These are phyloP conservation scores for Limosa lapponica DNA, from an alignment of 2,797 vertebrate species.

Conservation along the genomic window DNA sequence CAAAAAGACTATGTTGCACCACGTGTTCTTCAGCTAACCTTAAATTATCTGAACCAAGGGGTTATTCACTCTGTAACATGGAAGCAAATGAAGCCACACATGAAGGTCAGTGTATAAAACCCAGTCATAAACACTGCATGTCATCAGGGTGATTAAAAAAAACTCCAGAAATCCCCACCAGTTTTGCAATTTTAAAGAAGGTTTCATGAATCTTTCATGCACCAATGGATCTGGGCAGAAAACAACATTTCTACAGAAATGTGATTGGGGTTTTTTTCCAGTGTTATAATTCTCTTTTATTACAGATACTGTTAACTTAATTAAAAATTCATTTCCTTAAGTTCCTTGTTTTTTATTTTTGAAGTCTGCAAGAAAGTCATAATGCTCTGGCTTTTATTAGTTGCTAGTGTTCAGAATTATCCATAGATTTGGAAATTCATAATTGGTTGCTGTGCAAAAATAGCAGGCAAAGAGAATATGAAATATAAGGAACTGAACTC, in stretches of 20 bases:
- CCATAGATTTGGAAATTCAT: not conserved
- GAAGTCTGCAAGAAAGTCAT: not conserved
- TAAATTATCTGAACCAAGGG: constrained; percentile 92
- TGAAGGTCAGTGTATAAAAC: constrained; percentile 83
- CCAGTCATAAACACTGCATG: not conserved
- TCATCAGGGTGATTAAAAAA: not conserved
- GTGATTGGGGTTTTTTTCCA: not conserved
- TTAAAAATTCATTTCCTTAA: not conserved
- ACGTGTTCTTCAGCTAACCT: constrained; percentile 91
- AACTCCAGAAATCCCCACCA: too few species aligned
- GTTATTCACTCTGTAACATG: constrained; percentile 92
- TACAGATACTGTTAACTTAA: not conserved
- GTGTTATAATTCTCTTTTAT: not conserved
- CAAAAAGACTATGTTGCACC: constrained; percentile 93
- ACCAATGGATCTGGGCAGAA: not conserved
- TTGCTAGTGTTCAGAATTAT: not conserved
- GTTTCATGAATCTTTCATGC: not conserved
- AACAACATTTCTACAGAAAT: not conserved
- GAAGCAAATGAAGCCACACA: constrained; percentile 97
- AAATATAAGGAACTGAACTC: not conserved
- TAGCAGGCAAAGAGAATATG: not conserved
- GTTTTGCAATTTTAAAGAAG: not conserved
- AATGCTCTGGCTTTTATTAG: not conserved
- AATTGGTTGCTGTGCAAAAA: not conserved
- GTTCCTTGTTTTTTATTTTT: not conserved